These are phyloP conservation scores for Himantopus leucocephalus DNA, from an alignment of 2,113 vertebrate species.

Conservation along the genomic window DNA sequence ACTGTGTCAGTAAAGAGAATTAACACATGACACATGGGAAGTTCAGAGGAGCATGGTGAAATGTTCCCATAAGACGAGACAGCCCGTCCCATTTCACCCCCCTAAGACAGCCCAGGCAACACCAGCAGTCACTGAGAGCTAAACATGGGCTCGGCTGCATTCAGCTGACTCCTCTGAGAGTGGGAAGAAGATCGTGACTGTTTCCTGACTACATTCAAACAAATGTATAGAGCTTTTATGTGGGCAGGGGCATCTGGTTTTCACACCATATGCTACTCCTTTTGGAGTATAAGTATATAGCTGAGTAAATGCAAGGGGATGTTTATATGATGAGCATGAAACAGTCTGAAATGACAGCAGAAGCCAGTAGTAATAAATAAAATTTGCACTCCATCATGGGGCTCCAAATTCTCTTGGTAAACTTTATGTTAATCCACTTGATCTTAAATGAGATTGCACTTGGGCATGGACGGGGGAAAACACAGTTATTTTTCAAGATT, in stretches of 20 bases:
- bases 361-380: conserved; percentile 34
- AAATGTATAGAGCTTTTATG: conserved; percentile 63
- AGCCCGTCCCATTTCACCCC: not conserved
- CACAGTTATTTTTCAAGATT: not conserved
- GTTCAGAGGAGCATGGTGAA: not conserved
- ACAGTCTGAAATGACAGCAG: conserved; percentile 27
- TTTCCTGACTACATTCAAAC: conserved; percentile 61
- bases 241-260: conserved; percentile 63
- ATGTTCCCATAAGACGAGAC: not conserved
- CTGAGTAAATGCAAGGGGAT: conserved; percentile 52
- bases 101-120: not conserved
- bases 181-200: conserved; percentile 68
- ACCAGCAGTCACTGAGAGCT: not conserved
- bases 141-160: not conserved
- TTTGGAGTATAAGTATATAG: conserved; percentile 38
- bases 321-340: conserved; percentile 40
- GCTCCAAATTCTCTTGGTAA: not conserved
- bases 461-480: not conserved
- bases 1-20: not conserved
- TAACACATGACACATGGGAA: not conserved
- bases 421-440: not conserved
- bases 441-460: not conserved
- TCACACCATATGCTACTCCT: conserved; percentile 51
- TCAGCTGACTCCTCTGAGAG: conserved; percentile 48
- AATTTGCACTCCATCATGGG: not conserved